Evolutionary conservation across 2,888 invertebrate genomes (phyloP).

Genomic region (Hypomecis atomaria): DNA sequence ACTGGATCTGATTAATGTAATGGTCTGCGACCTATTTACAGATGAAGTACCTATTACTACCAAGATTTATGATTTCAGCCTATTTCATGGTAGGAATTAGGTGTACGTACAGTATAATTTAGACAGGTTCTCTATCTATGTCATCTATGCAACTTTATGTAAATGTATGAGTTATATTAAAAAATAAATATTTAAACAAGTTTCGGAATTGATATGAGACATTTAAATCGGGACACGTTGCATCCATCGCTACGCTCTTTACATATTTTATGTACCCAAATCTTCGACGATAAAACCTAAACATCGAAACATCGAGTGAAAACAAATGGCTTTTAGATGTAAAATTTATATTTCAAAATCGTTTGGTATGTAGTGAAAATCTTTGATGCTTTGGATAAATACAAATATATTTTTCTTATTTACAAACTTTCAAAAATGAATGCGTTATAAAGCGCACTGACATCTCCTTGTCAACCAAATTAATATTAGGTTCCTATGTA

Average conservation of each 20-base stretch:
- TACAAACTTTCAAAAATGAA: too few species aligned
- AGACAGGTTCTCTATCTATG: too few species aligned
- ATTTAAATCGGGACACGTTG: conserved; percentile 11
- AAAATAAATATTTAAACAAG: not conserved
- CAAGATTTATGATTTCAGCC: too few species aligned
- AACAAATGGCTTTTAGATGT: conserved; percentile 17
- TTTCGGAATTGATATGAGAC: not conserved
- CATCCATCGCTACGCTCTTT: conserved; percentile 1
- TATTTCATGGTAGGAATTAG: too few species aligned
- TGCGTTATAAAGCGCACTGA: too few species aligned
- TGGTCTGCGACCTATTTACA: too few species aligned
- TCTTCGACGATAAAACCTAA: conserved; percentile 18
- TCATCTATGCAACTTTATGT: not conserved
- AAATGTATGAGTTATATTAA: not conserved
- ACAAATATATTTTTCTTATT: not conserved
- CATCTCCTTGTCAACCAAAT: too few species aligned
- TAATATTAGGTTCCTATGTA: too few species aligned
- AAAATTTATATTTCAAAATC: conserved; percentile 19
- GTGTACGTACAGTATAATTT: too few species aligned
- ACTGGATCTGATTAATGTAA: too few species aligned
- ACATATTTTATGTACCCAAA: conserved; percentile 21
- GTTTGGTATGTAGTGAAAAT: conserved; percentile 49
- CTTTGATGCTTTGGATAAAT: conserved; percentile 43
- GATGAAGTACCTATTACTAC: too few species aligned
- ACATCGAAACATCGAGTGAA: conserved; percentile 13